Evolutionary conservation across 2,888 invertebrate genomes (phyloP), one percentile per base, ranked within the genome.

Genomic region (Trichogramma dendrolimi): DNA sequence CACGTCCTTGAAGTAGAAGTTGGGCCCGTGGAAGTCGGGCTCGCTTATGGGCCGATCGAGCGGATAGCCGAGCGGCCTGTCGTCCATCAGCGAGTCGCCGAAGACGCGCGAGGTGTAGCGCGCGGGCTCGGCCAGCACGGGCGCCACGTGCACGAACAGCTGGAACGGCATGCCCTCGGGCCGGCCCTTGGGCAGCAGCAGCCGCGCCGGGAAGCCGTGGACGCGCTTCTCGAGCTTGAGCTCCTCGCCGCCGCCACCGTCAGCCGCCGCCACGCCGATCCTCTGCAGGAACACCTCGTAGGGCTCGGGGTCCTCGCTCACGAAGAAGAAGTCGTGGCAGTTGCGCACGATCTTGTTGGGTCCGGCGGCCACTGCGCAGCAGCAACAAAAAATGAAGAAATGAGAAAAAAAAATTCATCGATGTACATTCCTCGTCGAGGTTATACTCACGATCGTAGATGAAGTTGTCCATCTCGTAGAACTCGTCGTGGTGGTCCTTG

Each of bases 121-220:
- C 58, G 80, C 80, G 50, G 83, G 78, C 4, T 82, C 75, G 56
- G 79, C 75, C 61, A 81, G 81, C 71, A 83, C 77, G 48, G 87
- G 86, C 43, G 82, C 82, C 8, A 88, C 82, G 65, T 87, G 83
- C 56, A 86, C 83, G 79, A 86, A 87, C 51, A 90, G 70, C 72
- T 85, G 81, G 82, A 85, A 84, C 39, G 84, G 82, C 80, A 87
- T 81, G 57, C 92, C 92, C 63, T 85, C 85, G 57, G 80, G 79
- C 67, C 78, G 84, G 73, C 92, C 92, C 71, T 82, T 88, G 49
- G 92, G 91, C 58, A 92, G 80, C 48, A 90, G 75, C 50, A 90
- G 81, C 69, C 89, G 86, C 40, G 85, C 82, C 4, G 91, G 91
- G 83, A 87, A 88, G 56, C 87, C 87, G 65, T 85, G 87, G 71